phyloP scores from a whole-genome alignment of 2,888 invertebrate species.

The Trichogramma dendrolimi region DNA sequence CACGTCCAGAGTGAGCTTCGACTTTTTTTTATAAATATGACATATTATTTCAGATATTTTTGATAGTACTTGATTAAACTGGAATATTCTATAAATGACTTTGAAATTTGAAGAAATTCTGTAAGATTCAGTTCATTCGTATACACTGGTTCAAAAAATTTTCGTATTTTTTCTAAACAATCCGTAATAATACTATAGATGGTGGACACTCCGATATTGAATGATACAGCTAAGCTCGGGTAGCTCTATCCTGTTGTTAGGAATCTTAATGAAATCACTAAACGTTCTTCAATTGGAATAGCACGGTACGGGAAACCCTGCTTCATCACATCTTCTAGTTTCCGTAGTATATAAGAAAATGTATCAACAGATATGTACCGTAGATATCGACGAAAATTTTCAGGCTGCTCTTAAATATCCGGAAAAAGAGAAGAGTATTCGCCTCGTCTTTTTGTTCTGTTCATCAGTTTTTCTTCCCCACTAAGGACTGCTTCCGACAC shows the following conservation, averaged over 20 bases:
- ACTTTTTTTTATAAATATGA: too few relatives aligned
- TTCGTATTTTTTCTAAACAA: too few relatives aligned
- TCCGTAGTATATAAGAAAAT: neutral
- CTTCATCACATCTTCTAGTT: neutral
- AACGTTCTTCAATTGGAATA: neutral
- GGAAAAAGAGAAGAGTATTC: neutral
- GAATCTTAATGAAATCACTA: neutral
- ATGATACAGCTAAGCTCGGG: neutral
- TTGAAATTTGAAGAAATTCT: too few relatives aligned
- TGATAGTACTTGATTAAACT: too few relatives aligned
- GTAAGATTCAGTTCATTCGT: too few relatives aligned
- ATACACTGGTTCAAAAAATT: too few relatives aligned
- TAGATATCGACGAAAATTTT: neutral
- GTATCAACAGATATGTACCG: neutral
- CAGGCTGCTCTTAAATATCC: neutral
- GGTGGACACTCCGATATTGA: neutral
- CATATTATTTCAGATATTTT: too few relatives aligned
- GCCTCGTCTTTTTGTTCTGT: neutral
- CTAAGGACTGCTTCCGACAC: too few relatives aligned
- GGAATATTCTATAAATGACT: too few relatives aligned
- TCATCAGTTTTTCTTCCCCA: too few relatives aligned
- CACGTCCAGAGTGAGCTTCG: too few relatives aligned
- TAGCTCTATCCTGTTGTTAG: neutral
- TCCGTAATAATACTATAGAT: neutral
- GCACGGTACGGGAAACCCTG: neutral